Conservation (phyloP, 2,113 vertebrate species). For the Cyphomyrus discorhynchus region DNA sequence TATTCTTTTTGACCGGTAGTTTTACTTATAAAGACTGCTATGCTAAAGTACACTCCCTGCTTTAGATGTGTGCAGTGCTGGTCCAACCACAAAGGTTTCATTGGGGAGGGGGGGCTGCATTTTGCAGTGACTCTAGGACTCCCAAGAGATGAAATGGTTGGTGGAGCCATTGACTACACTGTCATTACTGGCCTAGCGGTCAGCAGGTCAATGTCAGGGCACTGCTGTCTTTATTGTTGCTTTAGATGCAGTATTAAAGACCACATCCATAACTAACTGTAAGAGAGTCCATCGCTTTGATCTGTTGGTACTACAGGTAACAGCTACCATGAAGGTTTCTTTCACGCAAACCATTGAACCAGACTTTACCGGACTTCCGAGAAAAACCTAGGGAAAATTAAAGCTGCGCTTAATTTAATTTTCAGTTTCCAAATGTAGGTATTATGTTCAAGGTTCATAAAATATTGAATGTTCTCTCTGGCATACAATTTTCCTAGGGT, state of each 20-base stretch:
- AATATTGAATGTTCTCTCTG: slow-evolving; percentile 13
- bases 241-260: slow-evolving; percentile 19
- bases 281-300: neutral
- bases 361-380: neutral
- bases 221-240: slow-evolving; percentile 43
- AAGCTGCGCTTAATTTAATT: neutral
- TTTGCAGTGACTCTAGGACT: neutral
- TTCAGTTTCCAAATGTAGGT: slow-evolving; percentile 1
- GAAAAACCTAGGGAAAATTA: neutral
- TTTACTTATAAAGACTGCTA: neutral
- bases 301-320: neutral
- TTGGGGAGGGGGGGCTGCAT: neutral
- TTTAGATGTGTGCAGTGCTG: neutral
- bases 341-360: neutral
- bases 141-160: neutral
- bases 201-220: slow-evolving; percentile 36
- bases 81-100: neutral
- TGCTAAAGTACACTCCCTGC: neutral
- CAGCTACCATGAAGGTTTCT: neutral
- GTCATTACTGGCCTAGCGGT: slow-evolving; percentile 4
- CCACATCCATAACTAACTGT: neutral
- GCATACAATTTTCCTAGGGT: slow-evolving; percentile 1
- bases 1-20: neutral
- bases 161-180: slow-evolving; percentile 29
- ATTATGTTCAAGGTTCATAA: slow-evolving; percentile 13